Percentiles rank a stretch among this genome's conserved stretches.
Conservation (phyloP, 2,888 invertebrate species). For the Sminthurinus aureus region DNA sequence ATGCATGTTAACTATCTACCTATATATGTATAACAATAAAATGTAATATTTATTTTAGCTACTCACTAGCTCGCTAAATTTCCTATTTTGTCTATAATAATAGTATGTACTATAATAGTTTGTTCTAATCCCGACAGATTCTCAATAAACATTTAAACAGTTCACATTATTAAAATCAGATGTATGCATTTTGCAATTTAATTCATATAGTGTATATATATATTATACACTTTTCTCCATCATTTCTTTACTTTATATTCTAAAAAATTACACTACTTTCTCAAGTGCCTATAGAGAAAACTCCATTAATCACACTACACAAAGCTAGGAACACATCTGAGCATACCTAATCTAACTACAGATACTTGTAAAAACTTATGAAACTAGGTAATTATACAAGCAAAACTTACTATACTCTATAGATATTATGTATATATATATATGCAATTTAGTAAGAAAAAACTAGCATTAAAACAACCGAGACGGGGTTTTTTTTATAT, state of each 20-base stretch:
- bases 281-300: neutral
- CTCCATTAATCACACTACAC: conserved; percentile 16
- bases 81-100: too few relatives aligned
- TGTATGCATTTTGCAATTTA: neutral
- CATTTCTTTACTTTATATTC: neutral
- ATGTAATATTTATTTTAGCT: too few relatives aligned
- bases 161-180: too few relatives aligned
- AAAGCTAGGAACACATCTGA: conserved; percentile 11
- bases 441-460: neutral
- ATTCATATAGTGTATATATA: neutral
- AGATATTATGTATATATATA: too few relatives aligned
- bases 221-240: neutral
- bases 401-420: neutral
- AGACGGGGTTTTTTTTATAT: neutral
- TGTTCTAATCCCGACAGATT: too few relatives aligned
- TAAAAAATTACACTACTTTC: neutral
- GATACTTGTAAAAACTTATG: neutral
- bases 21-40: too few relatives aligned
- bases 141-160: too few relatives aligned
- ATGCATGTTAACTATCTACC: too few relatives aligned
- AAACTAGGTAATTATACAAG: neutral
- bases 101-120: too few relatives aligned
- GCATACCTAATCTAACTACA: neutral
- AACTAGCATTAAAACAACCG: conserved; percentile 18
- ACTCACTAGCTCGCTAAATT: too few relatives aligned